Evolutionary conservation across 1,140 invertebrate genomes (phyloP).

Genomic region (Lucilia cuprina): DNA sequence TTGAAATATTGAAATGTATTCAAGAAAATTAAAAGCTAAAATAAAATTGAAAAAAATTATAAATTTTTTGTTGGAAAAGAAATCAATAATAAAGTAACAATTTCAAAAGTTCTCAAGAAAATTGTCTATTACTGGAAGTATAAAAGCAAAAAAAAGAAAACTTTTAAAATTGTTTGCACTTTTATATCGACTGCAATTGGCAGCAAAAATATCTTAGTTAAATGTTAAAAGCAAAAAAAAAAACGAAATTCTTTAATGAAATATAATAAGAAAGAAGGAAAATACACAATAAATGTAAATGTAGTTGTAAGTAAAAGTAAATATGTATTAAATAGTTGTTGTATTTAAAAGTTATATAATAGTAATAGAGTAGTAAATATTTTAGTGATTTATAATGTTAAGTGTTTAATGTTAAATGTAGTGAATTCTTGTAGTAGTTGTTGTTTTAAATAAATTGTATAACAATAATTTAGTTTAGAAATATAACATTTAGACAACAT

Average conservation of each 20-base stretch:
- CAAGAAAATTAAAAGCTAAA: no score
- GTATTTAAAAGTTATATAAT: no score
- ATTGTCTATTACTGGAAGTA: not conserved
- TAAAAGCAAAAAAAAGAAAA: not conserved
- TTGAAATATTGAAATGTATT: no score
- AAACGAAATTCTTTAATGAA: not conserved
- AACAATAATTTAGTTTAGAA: not conserved
- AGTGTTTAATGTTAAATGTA: not conserved
- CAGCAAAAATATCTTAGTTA: not conserved
- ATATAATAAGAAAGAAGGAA: not conserved
- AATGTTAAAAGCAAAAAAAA: not conserved
- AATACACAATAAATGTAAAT: not conserved
- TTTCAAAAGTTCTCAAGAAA: not conserved
- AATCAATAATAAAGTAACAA: conserved; percentile 4
- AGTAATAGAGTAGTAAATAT: no score
- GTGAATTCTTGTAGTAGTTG: not conserved
- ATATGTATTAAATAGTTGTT: not conserved
- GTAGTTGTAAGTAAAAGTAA: not conserved
- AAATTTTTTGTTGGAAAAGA: not conserved
- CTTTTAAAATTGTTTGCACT: not conserved
- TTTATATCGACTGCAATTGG: not conserved
- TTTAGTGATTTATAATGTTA: no score
- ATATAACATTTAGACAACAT: conserved; percentile 22
- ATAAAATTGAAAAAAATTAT: no score
- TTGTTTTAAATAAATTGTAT: not conserved